phyloP scores from a whole-genome alignment of 2,113 vertebrate genomes.

The Antechinus flavipes region DNA sequence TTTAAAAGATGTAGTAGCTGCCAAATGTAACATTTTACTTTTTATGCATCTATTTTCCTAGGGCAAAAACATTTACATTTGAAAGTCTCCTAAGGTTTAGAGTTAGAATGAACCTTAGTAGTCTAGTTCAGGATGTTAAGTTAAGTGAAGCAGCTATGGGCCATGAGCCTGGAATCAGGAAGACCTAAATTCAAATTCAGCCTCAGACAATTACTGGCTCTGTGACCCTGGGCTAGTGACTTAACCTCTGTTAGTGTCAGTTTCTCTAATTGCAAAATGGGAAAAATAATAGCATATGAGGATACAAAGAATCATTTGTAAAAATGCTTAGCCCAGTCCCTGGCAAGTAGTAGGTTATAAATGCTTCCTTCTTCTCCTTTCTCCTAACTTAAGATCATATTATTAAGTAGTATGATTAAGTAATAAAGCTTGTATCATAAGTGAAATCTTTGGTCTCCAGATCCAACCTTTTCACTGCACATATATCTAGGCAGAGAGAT shows the following conservation, averaged over 20 bases:
- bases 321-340: background rate
- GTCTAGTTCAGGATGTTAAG: background rate
- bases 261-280: background rate
- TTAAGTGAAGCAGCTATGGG: background rate
- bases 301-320: background rate
- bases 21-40: slow-evolving; percentile 10
- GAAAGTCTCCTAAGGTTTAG: slow-evolving; percentile 46
- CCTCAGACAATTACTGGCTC: background rate
- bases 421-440: background rate
- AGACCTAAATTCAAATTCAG: background rate
- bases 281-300: background rate
- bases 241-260: background rate
- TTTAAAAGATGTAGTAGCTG: slow-evolving; percentile 3
- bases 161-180: background rate
- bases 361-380: no score
- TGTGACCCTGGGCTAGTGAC: background rate
- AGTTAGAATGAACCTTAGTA: background rate
- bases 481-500: background rate
- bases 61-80: slow-evolving; percentile 46
- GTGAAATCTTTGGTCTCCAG: background rate
- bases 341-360: background rate
- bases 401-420: background rate
- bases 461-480: background rate
- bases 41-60: slow-evolving; percentile 41
- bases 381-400: background rate